Conservation (phyloP, 1,140 invertebrate species). For the Megathymus violae region DNA sequence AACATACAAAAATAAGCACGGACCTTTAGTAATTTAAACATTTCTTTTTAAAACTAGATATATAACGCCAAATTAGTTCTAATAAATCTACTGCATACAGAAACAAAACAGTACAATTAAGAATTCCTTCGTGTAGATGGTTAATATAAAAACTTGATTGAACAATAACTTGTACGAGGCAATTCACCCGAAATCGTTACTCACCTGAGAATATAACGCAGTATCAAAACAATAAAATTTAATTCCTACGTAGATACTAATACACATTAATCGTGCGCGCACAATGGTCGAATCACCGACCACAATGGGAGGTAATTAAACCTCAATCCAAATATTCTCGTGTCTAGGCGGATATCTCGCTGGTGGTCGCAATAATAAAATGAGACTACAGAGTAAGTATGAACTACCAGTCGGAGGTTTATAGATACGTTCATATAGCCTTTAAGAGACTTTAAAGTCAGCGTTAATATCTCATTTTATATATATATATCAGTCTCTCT, state of each 20-base stretch:
- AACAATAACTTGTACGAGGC: neutral
- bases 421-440: conserved; percentile 34
- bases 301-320: conserved; percentile 81
- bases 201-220: conserved; percentile 10
- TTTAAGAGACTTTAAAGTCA: conserved; percentile 36
- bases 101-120: too few species aligned
- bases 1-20: too few species aligned
- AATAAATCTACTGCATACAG: too few species aligned
- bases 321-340: conserved; percentile 75
- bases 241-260: conserved; percentile 31
- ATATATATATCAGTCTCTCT: too few species aligned
- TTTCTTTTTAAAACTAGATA: too few species aligned
- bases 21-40: too few species aligned
- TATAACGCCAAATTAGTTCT: too few species aligned
- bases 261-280: conserved; percentile 48
- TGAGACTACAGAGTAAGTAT: conserved; percentile 53
- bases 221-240: conserved; percentile 32
- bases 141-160: neutral
- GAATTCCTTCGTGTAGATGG: too few species aligned
- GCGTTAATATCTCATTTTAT: too few species aligned
- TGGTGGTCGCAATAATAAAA: conserved; percentile 76
- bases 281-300: conserved; percentile 64
- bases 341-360: conserved; percentile 67
- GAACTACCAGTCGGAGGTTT: conserved; percentile 13
- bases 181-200: conserved; percentile 22